Conservation (phyloP, 1,140 invertebrate genomes). For the Stratiolaelaps scimitus region DNA sequence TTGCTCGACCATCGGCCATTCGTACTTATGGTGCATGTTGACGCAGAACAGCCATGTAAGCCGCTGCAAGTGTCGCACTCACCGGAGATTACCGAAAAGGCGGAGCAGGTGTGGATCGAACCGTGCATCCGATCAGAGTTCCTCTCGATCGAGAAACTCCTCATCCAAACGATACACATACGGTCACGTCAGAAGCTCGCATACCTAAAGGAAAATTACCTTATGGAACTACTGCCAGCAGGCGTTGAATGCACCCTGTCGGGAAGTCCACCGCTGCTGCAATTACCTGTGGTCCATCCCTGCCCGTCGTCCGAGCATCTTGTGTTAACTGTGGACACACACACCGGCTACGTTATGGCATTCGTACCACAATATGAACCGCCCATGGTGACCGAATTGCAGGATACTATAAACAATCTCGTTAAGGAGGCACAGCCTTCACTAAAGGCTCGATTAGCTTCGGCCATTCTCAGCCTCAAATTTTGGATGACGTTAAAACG, state of each 20-base stretch:
- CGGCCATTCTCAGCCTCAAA: constrained; percentile 42
- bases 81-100: constrained; percentile 62
- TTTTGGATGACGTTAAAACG: constrained; percentile 79
- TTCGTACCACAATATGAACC: constrained; percentile 68
- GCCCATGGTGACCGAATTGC: constrained; percentile 63
- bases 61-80: constrained; percentile 73
- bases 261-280: constrained; percentile 77
- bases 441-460: constrained; percentile 50
- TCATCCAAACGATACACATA: constrained; percentile 95
- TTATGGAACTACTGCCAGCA: constrained; percentile 50
- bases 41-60: constrained; percentile 62
- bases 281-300: constrained; percentile 71
- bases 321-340: constrained; percentile 78
- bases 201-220: constrained; percentile 63
- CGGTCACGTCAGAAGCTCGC: constrained; percentile 64
- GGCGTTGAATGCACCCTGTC: constrained; percentile 52
- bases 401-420: constrained; percentile 62
- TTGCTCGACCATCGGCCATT: constrained; percentile 58
- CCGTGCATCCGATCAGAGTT: constrained; percentile 53
- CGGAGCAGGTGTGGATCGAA: constrained; percentile 35
- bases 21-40: constrained; percentile 72
- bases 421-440: constrained; percentile 51
- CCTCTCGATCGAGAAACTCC: constrained; percentile 78
- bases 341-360: constrained; percentile 73
- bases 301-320: constrained; percentile 78